Conservation (phyloP, 2,797 vertebrate species). For the Corythornis leucogaster region DNA sequence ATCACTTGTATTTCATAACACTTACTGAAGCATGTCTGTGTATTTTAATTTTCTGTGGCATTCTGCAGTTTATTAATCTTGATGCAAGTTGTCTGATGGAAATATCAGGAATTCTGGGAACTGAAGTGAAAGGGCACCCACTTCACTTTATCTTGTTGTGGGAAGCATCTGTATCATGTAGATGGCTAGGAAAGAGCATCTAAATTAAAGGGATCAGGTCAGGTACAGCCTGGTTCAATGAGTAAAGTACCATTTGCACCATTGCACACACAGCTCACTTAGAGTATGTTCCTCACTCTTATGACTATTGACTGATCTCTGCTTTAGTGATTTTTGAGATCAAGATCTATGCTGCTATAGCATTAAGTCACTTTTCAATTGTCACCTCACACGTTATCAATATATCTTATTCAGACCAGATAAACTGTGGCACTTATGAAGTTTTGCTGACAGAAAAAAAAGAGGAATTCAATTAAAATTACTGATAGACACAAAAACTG, state of each 20-base stretch:
- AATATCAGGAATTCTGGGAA: not conserved
- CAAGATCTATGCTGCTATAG: not conserved
- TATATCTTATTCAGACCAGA: not conserved
- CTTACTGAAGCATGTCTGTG: not conserved
- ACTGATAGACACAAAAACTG: not conserved
- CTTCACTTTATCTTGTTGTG: not conserved
- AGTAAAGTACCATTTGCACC: not conserved
- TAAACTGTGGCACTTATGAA: not conserved
- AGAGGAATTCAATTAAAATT: not conserved
- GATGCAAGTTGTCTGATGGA: not conserved
- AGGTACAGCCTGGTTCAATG: not conserved
- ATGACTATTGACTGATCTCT: not conserved
- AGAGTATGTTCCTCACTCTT: not conserved
- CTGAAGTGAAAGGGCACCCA: not conserved
- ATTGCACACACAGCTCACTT: not conserved
- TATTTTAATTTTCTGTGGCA: fast-evolving
- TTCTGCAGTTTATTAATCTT: not conserved
- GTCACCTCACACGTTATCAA: fast-evolving
- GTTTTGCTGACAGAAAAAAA: not conserved
- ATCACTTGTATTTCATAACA: too few species aligned
- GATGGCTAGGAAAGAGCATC: not conserved
- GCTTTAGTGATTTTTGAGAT: not conserved
- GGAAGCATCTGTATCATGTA: not conserved
- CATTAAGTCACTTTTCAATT: not conserved
- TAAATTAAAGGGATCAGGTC: not conserved